Evolutionary conservation across 2,797 vertebrate genomes (phyloP).

Genomic region (Tachyglossus aculeatus): DNA sequence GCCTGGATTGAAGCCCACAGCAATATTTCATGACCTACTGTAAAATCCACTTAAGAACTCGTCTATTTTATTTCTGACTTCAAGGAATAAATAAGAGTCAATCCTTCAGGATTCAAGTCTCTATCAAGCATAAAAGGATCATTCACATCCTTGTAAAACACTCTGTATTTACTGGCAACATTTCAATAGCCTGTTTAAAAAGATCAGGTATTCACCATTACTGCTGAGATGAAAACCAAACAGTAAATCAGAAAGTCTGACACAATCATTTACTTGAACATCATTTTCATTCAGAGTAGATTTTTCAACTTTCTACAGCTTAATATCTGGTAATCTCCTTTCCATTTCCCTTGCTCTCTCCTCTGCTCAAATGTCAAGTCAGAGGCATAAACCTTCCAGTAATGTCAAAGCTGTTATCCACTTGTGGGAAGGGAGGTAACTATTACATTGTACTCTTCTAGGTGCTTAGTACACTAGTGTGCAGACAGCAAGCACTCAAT

Average conservation of each 20-base stretch:
- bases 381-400: neutral
- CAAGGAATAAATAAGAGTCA: neutral
- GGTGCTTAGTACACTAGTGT: too few species aligned
- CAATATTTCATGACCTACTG: slow-evolving; percentile 37
- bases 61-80: slow-evolving; percentile 37
- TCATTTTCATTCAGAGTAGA: slow-evolving; percentile 37
- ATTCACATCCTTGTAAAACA: neutral
- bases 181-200: slow-evolving; percentile 22
- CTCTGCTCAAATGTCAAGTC: slow-evolving; percentile 29
- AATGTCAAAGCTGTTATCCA: too few species aligned
- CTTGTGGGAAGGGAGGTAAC: too few species aligned
- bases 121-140: slow-evolving; percentile 10
- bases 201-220: slow-evolving; percentile 11
- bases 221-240: slow-evolving; percentile 1
- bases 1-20: slow-evolving; percentile 38
- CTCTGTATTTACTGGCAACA: neutral
- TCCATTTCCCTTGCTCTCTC: slow-evolving; percentile 12
- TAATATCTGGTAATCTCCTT: slow-evolving; percentile 42
- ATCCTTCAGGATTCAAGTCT: slow-evolving; percentile 32
- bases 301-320: slow-evolving; percentile 53
- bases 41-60: slow-evolving; percentile 41
- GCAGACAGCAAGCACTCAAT: too few species aligned
- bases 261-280: slow-evolving; percentile 26
- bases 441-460: too few species aligned
- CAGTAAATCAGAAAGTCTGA: slow-evolving; percentile 36